Base-by-base conservation (phyloP, 1,140 invertebrate genomes). In the Hycleus cichorii region DNA sequence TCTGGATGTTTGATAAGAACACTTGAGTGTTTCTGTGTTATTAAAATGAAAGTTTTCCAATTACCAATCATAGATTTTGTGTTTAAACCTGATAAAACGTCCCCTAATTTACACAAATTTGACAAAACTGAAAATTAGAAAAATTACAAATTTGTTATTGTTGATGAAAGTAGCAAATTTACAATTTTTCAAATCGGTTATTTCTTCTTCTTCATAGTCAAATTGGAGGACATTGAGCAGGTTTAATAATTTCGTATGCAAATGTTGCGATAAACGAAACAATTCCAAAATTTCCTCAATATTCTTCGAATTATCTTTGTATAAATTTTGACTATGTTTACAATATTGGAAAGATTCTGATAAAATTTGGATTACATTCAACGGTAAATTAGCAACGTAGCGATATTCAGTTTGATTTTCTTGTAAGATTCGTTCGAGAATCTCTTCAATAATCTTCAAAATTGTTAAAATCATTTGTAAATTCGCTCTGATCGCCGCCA, bases 321-420 rank as follows among this genome's bases (percentile, higher is more conserved):
- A 60, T 50, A 47, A 18, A 49, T 48, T n/a, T 42, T 60, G 50
- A 52, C 59, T 51, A 26, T 42, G 24, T 47, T 46, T 60, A 40
- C 54, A 60, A 49, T 60, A 48, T n/a, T 57, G 53, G 47, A 57
- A 60, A n/a, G 59, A 57, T 43, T 42, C 32, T 12, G 40, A 51
- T 47, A 60, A 40, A 39, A 60, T 27, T 8, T 60, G 27, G n/a
- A 42, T 32, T 38, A 51, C 27, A 50, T 12, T 52, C 12, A 43
- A 9, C 10, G 49, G 32, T 8, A 49, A 10, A 52, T 27, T 51
- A 12, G 32, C 9, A 5, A 60, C 24, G 11, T 47, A n/a, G 9
- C 10, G 38, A 43, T 57, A 57, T 25, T 12, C n/a, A 4, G 52
- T 39, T 47, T 39, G 39, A 42, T 3, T 38, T 11, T 43, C 11